Evolutionary conservation across 1,140 invertebrate species (phyloP).

Genomic region (Ceratosolen fusciceps): DNA sequence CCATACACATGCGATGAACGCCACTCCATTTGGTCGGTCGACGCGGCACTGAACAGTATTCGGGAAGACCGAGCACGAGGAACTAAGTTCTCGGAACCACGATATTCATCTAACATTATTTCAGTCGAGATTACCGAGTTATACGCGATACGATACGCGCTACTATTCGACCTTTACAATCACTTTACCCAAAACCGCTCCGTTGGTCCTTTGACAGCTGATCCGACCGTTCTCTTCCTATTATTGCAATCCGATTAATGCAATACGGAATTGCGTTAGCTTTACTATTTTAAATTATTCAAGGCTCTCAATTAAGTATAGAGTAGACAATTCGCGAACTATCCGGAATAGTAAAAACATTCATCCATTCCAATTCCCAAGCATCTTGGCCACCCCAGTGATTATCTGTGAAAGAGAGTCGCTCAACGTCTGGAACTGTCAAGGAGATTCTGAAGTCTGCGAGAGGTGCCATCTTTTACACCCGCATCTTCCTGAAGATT

Average conservation of each 20-base stretch:
- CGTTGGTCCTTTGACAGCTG: too few species aligned
- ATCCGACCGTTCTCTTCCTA: too few species aligned
- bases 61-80: background rate
- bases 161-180: too few species aligned
- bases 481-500: background rate
- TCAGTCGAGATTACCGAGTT: background rate
- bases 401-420: background rate
- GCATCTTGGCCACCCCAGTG: background rate
- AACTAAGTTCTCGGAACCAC: background rate
- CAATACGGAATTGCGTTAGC: too few species aligned
- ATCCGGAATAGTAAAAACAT: background rate
- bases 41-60: conserved; percentile 34
- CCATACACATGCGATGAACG: conserved; percentile 27
- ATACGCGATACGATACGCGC: background rate
- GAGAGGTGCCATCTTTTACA: background rate
- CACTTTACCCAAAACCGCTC: too few species aligned
- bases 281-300: too few species aligned
- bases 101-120: background rate
- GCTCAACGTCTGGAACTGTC: background rate
- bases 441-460: background rate
- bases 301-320: too few species aligned
- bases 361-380: background rate
- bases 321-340: background rate
- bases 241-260: too few species aligned
- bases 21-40: conserved; percentile 44